Conservation (phyloP, 2,113 vertebrate genomes). For the Lathamus discolor region DNA sequence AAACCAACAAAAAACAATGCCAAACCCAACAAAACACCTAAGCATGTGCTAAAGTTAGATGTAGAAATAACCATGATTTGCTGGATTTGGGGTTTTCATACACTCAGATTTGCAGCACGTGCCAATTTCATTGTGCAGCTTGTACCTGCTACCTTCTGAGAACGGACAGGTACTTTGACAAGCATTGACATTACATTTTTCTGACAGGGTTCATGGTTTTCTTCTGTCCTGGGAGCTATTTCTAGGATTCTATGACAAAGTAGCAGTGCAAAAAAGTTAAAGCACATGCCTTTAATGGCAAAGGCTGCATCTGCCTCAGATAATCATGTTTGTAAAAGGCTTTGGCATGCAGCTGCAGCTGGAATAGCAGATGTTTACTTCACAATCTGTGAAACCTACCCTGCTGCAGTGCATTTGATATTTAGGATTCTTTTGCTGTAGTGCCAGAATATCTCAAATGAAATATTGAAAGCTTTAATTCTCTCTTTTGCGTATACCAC, state of each 20-base stretch:
- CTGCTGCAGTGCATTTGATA: background rate
- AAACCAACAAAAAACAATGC: background rate
- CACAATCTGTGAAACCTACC: slow-evolving; percentile 1
- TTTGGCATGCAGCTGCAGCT: background rate
- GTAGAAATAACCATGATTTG: background rate
- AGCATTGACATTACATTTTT: background rate
- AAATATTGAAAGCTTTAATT: background rate
- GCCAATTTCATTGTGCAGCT: background rate
- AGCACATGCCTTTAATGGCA: background rate
- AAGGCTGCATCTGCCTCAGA: slow-evolving; percentile 12
- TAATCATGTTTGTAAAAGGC: slow-evolving; percentile 1
- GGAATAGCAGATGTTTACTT: slow-evolving; percentile 47
- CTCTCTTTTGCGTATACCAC: background rate
- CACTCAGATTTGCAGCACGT: background rate
- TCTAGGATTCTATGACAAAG: background rate
- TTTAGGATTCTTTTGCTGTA: background rate
- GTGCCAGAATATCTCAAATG: background rate
- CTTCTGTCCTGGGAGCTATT: background rate
- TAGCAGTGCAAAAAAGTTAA: background rate
- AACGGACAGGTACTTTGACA: background rate
- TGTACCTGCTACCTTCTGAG: background rate
- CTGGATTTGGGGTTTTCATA: background rate
- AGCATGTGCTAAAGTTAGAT: background rate
- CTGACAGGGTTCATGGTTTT: too few species aligned
- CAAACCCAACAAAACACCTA: background rate